These are phyloP conservation scores for Pedionomus torquatus DNA, from an alignment of 2,113 vertebrate genomes.

Conservation along the genomic window DNA sequence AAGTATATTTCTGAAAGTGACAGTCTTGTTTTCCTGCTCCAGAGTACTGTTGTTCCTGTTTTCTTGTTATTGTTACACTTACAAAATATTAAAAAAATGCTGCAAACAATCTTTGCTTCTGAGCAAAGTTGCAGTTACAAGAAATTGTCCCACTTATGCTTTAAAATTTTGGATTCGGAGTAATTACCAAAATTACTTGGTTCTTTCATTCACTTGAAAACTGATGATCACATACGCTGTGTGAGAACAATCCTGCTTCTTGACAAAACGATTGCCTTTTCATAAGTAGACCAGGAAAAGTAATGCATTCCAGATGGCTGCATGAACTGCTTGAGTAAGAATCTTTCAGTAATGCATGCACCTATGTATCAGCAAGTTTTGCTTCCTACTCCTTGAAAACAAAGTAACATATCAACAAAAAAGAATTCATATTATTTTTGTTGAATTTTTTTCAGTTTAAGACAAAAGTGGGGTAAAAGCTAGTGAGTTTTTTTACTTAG, in stretches of 20 bases:
- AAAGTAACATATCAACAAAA: not conserved
- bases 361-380: not conserved
- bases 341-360: accelerated
- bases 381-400: not conserved
- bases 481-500: not conserved
- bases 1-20: not conserved
- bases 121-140: not conserved
- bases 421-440: not conserved
- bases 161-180: not conserved
- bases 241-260: not conserved
- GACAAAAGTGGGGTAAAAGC: not conserved
- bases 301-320: not conserved
- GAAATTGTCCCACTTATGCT: not conserved
- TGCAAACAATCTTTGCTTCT: not conserved
- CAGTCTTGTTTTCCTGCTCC: not conserved
- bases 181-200: not conserved
- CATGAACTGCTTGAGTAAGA: not conserved
- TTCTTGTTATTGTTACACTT: not conserved
- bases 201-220: not conserved
- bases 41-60: not conserved
- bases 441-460: not conserved
- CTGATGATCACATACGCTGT: not conserved
- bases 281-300: not conserved
- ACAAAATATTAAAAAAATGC: not conserved
- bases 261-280: not conserved